These are phyloP conservation scores for Otolemur crassicaudatus DNA, from an alignment of 2,797 vertebrate species.

Conservation along the genomic window DNA sequence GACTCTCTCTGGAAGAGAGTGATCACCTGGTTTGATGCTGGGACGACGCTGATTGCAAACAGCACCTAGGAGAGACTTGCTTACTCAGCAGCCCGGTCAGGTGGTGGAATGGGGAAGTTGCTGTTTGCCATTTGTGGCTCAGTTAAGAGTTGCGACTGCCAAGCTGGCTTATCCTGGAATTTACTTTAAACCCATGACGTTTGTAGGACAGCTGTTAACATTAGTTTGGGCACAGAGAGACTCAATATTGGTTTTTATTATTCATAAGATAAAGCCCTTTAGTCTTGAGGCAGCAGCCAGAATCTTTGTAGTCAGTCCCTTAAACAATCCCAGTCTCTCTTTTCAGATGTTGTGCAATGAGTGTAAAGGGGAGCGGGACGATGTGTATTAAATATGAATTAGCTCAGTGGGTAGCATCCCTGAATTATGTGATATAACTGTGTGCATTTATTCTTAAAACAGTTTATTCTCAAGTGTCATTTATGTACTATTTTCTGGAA, in stretches of 20 bases:
- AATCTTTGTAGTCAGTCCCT: constrained; percentile 2
- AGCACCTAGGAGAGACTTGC: background rate
- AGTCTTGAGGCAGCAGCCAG: background rate
- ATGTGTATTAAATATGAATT: constrained; percentile 24
- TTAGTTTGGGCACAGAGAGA: constrained; percentile 36
- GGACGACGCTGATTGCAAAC: background rate
- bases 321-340: constrained; percentile 11
- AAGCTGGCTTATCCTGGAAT: constrained; percentile 53
- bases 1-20: background rate
- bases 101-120: background rate
- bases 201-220: constrained; percentile 33
- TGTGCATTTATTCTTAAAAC: background rate
- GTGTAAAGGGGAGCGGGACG: background rate
- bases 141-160: background rate
- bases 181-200: constrained; percentile 45
- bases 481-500: background rate
- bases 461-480: background rate
- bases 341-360: background rate
- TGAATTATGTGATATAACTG: background rate
- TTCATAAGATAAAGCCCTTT: constrained; percentile 57
- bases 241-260: constrained; percentile 57
- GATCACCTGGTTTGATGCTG: background rate
- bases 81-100: background rate
- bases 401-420: background rate
- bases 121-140: background rate